phyloP scores from a whole-genome alignment of 2,113 vertebrate species.

The Nannobrachium achirus region DNA sequence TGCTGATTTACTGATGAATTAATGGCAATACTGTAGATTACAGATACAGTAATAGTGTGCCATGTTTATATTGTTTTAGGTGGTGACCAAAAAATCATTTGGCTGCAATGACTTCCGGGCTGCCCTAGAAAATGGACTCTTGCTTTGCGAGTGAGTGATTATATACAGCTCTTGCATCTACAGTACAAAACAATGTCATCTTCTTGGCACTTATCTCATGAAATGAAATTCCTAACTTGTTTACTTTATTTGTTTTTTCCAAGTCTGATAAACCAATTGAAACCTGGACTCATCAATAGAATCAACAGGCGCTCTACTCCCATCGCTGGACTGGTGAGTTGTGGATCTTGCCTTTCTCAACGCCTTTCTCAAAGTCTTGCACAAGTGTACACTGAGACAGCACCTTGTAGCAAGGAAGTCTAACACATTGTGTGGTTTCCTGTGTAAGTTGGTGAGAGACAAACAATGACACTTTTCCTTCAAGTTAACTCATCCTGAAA shows the following conservation, averaged over 20 bases:
- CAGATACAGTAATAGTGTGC: background rate
- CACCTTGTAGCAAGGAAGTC: conserved; percentile 69
- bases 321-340: conserved; percentile 94
- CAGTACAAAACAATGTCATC: background rate
- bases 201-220: background rate
- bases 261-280: conserved; percentile 94
- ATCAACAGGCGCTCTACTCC: conserved; percentile 93
- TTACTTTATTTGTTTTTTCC: background rate
- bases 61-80: conserved; percentile 73
- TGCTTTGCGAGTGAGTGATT: conserved; percentile 93
- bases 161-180: background rate
- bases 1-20: background rate
- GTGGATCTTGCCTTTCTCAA: background rate
- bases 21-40: background rate
- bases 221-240: background rate
- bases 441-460: conserved; percentile 36
- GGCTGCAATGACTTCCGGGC: conserved; percentile 87
- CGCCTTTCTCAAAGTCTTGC: background rate
- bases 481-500: conserved; percentile 31
- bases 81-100: conserved; percentile 90
- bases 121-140: conserved; percentile 91
- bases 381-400: no score
- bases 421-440: conserved; percentile 60
- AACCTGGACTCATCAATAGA: conserved; percentile 90
- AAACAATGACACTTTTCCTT: background rate